Evolutionary conservation across 2,113 vertebrate genomes (phyloP), one percentile per base, ranked within the genome.

Genomic region (Australoheros scitulus): DNA sequence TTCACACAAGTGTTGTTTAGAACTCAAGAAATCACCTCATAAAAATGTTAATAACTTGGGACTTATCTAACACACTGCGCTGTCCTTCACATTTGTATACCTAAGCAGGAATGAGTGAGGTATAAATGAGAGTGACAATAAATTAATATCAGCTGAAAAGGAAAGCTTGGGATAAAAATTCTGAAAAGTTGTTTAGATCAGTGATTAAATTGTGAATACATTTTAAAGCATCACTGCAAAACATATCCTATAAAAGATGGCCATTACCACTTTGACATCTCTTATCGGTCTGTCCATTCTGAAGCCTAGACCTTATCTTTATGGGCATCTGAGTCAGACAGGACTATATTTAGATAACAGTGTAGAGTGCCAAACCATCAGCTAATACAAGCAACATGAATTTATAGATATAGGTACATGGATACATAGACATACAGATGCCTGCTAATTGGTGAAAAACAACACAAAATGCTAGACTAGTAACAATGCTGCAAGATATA

Each of bases 11-110:
- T 72, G 61, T 61, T 60, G 43, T 68, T 88, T 32, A 80, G 43
- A 84, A 81, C 78, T 79, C 14, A 36, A 77, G 72, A 84, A 70
- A 82, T 89, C 59, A 34, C 63, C 41, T 82, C 63, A 79, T 79
- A 15, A 72, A 90, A 64, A 70, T 52, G 22, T 24, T 29, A 80
- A 76, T 55, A 59, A 20, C 64, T 43, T 9, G 61, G 26, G 10
- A 13, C 26, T 68, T 17, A 57, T 50, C 65, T 61, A n/a, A 68
- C 52, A 22, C 61, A 47, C 22, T 26, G 7, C 2, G 20, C 18
- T 65, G 36, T 58, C 43, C 4, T 29, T 61, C n/a, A 20, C 41
- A 26, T 86, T 29, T 43, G 7, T 34, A 6, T 36, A 70, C 4
- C 7, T 32, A 56, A 59, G 14, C 6, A 22, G 75, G 76, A 58